These are phyloP conservation scores for Hydrolagus colliei DNA, from an alignment of 2,797 vertebrate genomes.

Conservation along the genomic window DNA sequence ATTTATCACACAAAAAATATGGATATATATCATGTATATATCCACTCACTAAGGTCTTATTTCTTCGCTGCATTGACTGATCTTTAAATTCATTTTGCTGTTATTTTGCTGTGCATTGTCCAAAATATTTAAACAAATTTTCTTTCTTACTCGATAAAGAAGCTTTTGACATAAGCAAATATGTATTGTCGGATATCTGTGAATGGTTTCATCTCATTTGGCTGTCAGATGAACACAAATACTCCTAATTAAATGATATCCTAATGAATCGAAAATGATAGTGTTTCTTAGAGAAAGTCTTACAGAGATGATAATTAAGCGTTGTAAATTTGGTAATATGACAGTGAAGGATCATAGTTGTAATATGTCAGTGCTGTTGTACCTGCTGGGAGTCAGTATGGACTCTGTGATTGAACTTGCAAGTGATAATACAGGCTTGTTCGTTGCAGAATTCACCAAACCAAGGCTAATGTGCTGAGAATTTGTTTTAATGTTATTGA, in stretches of 20 bases:
- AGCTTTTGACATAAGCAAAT: too few relatives aligned
- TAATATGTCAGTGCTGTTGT: background rate
- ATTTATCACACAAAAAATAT: too few relatives aligned
- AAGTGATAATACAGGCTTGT: background rate
- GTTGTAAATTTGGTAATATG: background rate
- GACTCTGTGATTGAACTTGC: background rate
- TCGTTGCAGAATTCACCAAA: background rate
- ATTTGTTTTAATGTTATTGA: background rate
- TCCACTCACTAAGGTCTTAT: too few relatives aligned
- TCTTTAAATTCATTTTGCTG: too few relatives aligned
- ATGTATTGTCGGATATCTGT: too few relatives aligned
- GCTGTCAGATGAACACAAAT: background rate
- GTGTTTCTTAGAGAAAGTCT: background rate
- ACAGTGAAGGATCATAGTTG: background rate
- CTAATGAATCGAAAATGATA: background rate
- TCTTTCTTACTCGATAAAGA: too few relatives aligned
- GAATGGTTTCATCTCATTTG: background rate
- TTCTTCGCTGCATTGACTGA: too few relatives aligned
- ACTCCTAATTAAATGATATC: background rate
- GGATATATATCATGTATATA: too few relatives aligned
- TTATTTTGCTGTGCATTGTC: too few relatives aligned
- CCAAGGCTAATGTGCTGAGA: background rate
- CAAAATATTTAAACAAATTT: too few relatives aligned
- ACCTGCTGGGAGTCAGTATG: constrained; percentile 6
- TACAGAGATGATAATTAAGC: background rate